phyloP scores from a whole-genome alignment of 2,888 invertebrate species.

The Lycocerus yunnanus region DNA sequence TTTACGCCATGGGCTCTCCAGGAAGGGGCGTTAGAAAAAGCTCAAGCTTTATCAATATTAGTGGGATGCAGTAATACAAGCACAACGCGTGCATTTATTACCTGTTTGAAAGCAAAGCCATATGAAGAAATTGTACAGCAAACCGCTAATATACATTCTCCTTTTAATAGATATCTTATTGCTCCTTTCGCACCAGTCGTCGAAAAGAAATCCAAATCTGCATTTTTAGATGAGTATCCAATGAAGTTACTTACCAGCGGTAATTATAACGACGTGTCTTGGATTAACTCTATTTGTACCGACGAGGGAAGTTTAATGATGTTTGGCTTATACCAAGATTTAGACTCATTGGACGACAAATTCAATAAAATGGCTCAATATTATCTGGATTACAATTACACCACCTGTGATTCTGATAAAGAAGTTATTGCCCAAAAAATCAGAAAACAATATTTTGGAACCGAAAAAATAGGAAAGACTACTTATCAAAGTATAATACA shows the following conservation, averaged over 20 bases:
- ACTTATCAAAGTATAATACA: constrained; percentile 38
- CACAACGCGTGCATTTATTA: constrained; percentile 61
- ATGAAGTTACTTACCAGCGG: constrained; percentile 64
- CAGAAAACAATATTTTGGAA: too few species aligned
- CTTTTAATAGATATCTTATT: constrained; percentile 59
- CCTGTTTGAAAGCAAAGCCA: constrained; percentile 65
- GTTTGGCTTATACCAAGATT: constrained; percentile 52
- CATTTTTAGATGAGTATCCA: constrained; percentile 71
- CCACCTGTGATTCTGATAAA: constrained; percentile 57
- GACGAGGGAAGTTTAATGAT: constrained; percentile 78
- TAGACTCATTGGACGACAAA: constrained; percentile 46
- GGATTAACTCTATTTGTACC: constrained; percentile 69
- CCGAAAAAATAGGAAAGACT: constrained; percentile 53
- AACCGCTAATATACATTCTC: constrained; percentile 61
- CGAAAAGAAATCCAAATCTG: constrained; percentile 62
- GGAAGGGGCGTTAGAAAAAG: too few species aligned
- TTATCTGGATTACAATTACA: constrained; percentile 67
- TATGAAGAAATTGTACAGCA: constrained; percentile 62
- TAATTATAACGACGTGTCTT: constrained; percentile 66
- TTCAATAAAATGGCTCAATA: constrained; percentile 67
- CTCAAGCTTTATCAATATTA: constrained; percentile 60
- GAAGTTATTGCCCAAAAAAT: constrained; percentile 59
- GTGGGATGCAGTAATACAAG: constrained; percentile 65
- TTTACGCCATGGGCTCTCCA: too few species aligned
- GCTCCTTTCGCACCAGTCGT: constrained; percentile 62